Base-by-base conservation (phyloP, 2,888 invertebrate genomes). In the Xanthorhoe designata region DNA sequence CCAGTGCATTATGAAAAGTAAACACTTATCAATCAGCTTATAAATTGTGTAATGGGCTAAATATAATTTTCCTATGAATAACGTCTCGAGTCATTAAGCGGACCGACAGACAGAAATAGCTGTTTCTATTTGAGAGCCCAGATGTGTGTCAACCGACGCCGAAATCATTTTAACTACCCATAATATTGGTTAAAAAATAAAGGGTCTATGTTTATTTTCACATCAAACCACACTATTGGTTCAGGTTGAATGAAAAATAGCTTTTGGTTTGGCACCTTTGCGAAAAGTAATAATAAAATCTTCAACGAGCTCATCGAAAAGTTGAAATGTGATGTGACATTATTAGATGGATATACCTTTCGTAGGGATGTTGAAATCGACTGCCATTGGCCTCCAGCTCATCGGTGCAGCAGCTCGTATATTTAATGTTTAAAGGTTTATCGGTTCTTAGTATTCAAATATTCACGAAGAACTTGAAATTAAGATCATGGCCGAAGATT, bases 141-240 rank as follows among this genome's bases (percentile, higher is more conserved):
- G 84, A 92, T 90, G 87, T 92, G 87, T 92, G 92, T 91, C 92
- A 91, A 87, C 72, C 66, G 67, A 71, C 91, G 84, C 84, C 74
- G 75, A 76, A 79, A 82, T 83, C 86, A 89, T 90, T 87, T 85
- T 86, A 79, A 83, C 75, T 78, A 74, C 75, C 76, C 78, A 83
- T 78, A 79, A 78, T 78, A 78, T 79, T 81, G 77, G 78, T 78
- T 62, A 75, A 74, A 80, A 32, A 75, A 79, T 80, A 75, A 79
- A 83, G 75, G 82, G 78, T 73, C 66, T 24, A 60, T 70, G 67
- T 73, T 75, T 60, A 70, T 61, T 53, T 57, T 24, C 56, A 51
- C 53, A 53, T 29, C 32, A 62, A 35, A 63, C 53, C 42, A 35
- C 29, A 53, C 57, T 49, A 62, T 54, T 55, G 45, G 55, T 18